Evolutionary conservation across 2,797 vertebrate genomes (phyloP).

Genomic region (Kryptopterus vitreolus): DNA sequence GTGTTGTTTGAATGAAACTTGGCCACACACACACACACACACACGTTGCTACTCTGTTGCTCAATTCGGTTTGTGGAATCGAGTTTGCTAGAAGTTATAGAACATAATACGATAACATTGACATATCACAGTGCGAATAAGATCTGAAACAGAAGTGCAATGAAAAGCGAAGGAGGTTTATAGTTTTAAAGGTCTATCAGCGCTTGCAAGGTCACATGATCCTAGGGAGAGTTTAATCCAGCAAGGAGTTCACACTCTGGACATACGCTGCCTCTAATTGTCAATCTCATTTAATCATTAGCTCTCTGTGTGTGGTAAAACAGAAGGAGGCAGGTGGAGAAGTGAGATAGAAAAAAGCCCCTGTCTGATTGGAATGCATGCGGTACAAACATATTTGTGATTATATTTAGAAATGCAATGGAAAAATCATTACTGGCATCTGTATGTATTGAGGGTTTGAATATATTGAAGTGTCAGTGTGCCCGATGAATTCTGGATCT

Average conservation of each 20-base stretch:
- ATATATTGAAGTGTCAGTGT: neutral
- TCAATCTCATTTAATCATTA: conserved; percentile 71
- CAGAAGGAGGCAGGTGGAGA: neutral
- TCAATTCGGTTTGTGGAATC: neutral
- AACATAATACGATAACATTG: neutral
- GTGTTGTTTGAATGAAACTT: neutral
- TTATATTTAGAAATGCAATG: neutral
- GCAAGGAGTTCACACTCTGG: conserved; percentile 66
- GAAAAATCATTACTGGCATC: neutral
- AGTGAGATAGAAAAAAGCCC: neutral
- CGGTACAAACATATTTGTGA: neutral
- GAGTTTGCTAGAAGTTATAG: neutral
- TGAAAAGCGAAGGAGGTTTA: neutral
- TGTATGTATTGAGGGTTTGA: neutral
- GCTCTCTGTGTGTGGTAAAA: conserved; percentile 37
- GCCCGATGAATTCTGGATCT: neutral
- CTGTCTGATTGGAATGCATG: neutral
- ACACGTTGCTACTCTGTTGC: neutral
- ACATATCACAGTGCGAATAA: neutral
- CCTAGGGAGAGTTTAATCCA: conserved; percentile 65
- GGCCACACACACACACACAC: neutral
- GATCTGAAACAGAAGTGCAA: neutral
- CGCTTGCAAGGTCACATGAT: conserved; percentile 25
- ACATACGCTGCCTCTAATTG: conserved; percentile 71
- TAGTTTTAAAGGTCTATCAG: neutral